Evolutionary conservation across 2,888 invertebrate genomes (phyloP).

Genomic region (Gryllus longicercus): DNA sequence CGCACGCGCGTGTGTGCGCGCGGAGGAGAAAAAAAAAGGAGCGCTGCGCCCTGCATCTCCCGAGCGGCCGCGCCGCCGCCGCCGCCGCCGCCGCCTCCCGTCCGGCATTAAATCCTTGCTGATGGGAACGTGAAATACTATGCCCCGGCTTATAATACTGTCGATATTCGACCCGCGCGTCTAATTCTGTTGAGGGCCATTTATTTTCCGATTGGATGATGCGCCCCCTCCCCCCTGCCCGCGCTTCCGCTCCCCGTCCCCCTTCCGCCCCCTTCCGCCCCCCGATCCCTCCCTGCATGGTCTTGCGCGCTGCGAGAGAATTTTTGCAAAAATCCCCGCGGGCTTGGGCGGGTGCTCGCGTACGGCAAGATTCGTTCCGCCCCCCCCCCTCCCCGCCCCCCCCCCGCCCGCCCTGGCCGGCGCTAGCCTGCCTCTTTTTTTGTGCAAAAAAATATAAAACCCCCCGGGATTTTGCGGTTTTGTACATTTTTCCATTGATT

Average conservation of each 20-base stretch:
- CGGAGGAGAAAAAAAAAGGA: constrained; percentile 20
- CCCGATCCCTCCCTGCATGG: background rate
- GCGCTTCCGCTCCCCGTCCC: background rate
- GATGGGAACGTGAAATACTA: constrained; percentile 33
- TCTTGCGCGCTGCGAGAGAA: background rate
- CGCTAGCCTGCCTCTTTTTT: background rate
- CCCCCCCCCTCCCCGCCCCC: background rate
- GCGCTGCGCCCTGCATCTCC: constrained; percentile 17
- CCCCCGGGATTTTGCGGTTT: constrained; percentile 6
- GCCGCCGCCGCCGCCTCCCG: background rate
- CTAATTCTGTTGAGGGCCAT: constrained; percentile 27
- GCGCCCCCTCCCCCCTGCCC: background rate
- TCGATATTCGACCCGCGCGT: constrained; percentile 27
- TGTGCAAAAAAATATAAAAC: background rate
- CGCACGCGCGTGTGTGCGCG: background rate
- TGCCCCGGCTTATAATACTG: constrained; percentile 22
- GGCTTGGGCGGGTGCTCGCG: too few species aligned
- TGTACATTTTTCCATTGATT: constrained; percentile 17
- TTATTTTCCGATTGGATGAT: constrained; percentile 27
- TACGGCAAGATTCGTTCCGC: background rate
- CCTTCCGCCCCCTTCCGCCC: background rate
- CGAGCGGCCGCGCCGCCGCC: background rate
- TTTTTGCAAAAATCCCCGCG: background rate
- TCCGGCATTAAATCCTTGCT: constrained; percentile 30
- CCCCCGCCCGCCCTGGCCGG: background rate